phyloP scores from a whole-genome alignment of 2,113 vertebrate genomes.

The Platysternon megacephalum region DNA sequence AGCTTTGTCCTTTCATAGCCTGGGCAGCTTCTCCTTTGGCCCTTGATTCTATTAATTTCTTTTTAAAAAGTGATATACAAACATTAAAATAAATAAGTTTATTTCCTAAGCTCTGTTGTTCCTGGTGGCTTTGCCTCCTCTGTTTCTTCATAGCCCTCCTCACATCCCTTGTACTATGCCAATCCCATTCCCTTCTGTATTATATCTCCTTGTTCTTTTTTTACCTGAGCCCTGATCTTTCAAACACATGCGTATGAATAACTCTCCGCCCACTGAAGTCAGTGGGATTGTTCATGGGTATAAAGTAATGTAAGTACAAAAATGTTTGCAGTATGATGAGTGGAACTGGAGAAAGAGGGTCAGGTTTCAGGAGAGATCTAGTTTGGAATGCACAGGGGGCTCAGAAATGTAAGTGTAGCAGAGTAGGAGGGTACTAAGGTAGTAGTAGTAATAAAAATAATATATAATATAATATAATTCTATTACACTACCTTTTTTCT shows the following conservation, averaged over 20 bases:
- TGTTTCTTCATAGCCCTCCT: fast-evolving
- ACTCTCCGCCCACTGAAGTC: neutral
- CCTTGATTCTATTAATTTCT: neutral
- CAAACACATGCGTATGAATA: neutral
- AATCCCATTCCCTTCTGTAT: neutral
- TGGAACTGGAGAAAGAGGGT: neutral
- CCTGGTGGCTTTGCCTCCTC: neutral
- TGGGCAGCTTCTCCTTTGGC: neutral
- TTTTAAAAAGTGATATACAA: neutral
- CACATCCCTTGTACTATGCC: neutral
- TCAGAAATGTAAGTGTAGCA: neutral
- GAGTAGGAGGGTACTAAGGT: neutral
- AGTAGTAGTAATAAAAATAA: neutral
- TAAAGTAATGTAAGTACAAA: fast-evolving
- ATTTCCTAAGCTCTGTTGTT: neutral
- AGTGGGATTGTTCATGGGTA: neutral
- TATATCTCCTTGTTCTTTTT: neutral
- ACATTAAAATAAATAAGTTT: neutral
- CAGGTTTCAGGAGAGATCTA: fast-evolving
- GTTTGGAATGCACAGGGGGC: neutral
- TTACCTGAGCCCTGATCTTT: neutral
- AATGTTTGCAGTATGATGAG: neutral
- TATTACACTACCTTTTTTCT: neutral
- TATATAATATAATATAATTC: neutral
- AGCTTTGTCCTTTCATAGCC: neutral